These are phyloP conservation scores for Bellardia pandia DNA, from an alignment of 2,888 invertebrate genomes.

Conservation along the genomic window DNA sequence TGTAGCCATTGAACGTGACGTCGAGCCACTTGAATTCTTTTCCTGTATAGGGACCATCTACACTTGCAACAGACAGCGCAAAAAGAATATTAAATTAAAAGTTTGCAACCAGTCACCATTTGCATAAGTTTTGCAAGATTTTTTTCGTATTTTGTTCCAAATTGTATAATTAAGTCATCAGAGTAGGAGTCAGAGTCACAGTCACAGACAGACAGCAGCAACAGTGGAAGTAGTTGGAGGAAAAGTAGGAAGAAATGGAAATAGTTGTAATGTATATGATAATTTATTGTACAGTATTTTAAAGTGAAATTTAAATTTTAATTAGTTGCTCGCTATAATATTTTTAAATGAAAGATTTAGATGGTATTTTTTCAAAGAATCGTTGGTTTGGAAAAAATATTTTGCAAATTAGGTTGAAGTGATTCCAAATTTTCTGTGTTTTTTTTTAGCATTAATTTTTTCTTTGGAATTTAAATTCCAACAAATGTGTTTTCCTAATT, in stretches of 20 bases:
- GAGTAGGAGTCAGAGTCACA: neutral
- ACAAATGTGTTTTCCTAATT: neutral
- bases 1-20: slow-evolving; percentile 95
- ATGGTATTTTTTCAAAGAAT: too few species aligned
- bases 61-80: neutral
- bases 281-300: neutral
- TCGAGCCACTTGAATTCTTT: slow-evolving; percentile 89
- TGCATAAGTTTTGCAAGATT: neutral
- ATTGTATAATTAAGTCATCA: slow-evolving; percentile 58
- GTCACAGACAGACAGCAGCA: neutral
- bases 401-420: too few species aligned
- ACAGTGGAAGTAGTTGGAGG: neutral
- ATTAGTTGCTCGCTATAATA: neutral
- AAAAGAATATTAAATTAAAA: neutral
- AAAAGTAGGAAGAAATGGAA: neutral
- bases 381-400: too few species aligned
- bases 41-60: slow-evolving; percentile 84
- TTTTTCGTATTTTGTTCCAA: neutral
- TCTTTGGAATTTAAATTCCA: neutral
- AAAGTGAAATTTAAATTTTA: neutral
- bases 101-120: slow-evolving; percentile 5
- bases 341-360: neutral
- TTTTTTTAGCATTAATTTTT: neutral
- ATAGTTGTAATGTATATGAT: slow-evolving; percentile 11
- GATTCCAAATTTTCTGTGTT: too few species aligned